Base-by-base conservation (phyloP, 2,888 invertebrate species). In the Notodromas monacha region DNA sequence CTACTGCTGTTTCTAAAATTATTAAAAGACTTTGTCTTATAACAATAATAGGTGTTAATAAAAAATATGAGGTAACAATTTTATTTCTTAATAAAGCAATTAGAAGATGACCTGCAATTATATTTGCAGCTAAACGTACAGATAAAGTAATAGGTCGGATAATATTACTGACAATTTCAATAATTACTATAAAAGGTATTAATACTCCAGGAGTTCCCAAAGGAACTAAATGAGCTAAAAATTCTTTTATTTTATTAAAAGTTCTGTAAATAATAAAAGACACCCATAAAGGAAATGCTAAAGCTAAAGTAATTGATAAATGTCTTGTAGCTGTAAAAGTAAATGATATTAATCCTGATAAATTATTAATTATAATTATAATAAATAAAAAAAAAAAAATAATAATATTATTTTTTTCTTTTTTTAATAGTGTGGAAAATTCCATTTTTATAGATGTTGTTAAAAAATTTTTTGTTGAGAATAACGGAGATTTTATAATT, bases 1-100 rank as follows among this genome's bases (percentile, higher is more conserved):
- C 49, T n/a, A 63, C 61, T 15, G 58, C 56, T 33, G 54, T 49
- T 51, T 63, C 62, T 48, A 62, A 42, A 29, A 50, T 49, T 51
- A 61, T 44, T 42, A 62, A 36, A 38, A 55, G 30, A 38, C 55
- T 48, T 57, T 61, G 59, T 29, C 45, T 43, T 21, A 53, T 28
- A 39, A 57, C 14, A n/a, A 28, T 28, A n/a, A 11, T 16, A 14
- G 12, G 6, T 15, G 30, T 26, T 5, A 33, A 16, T 12, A 16
- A 12, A 15, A n/a, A 21, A n/a, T 27, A 5, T 8, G 26, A 8
- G 14, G 27, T 32, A 26, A 30, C 26, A 30, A 31, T 13, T 15
- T 30, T 14, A 28, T 34, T 36, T 6, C 40, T 37, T 14, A 41
- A 30, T 5, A 43, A 15, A 2, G 36, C 29, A 33, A 43, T 26